These are phyloP conservation scores for Oreohelix idahoensis DNA, from an alignment of 1,140 invertebrate genomes.

Conservation along the genomic window DNA sequence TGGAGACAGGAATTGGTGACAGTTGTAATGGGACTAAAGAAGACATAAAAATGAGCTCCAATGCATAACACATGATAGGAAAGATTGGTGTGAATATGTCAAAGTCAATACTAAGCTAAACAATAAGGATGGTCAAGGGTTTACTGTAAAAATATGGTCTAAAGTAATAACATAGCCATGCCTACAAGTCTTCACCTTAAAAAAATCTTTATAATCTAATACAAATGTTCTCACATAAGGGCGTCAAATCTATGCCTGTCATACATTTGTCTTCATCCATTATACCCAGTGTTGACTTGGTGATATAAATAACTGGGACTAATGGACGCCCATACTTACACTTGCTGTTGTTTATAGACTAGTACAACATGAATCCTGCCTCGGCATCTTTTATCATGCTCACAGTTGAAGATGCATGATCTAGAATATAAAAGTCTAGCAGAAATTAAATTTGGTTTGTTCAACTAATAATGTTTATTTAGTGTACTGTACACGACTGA, in stretches of 20 bases:
- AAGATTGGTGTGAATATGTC: too few species aligned
- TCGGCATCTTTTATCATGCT: conserved; percentile 29
- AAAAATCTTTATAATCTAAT: neutral
- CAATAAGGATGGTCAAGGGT: too few species aligned
- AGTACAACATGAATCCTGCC: conserved; percentile 33
- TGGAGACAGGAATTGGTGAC: too few species aligned
- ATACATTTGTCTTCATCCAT: neutral
- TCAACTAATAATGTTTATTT: conserved; percentile 5
- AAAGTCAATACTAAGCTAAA: too few species aligned
- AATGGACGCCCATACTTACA: conserved; percentile 36
- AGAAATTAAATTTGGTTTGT: conserved; percentile 38
- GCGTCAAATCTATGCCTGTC: neutral
- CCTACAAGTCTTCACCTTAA: too few species aligned
- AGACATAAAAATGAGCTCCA: too few species aligned
- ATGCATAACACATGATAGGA: too few species aligned
- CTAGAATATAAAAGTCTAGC: conserved; percentile 39
- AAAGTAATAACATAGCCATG: too few species aligned
- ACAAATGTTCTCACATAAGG: neutral
- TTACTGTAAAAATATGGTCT: too few species aligned
- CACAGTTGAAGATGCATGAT: conserved; percentile 30
- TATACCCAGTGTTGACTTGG: neutral
- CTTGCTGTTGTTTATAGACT: conserved; percentile 20
- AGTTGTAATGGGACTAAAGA: too few species aligned
- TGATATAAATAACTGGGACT: conserved; percentile 13
- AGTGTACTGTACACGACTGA: too few species aligned